Base-by-base conservation (phyloP, 2,113 vertebrate genomes). In the Nothocercus nigrocapillus region DNA sequence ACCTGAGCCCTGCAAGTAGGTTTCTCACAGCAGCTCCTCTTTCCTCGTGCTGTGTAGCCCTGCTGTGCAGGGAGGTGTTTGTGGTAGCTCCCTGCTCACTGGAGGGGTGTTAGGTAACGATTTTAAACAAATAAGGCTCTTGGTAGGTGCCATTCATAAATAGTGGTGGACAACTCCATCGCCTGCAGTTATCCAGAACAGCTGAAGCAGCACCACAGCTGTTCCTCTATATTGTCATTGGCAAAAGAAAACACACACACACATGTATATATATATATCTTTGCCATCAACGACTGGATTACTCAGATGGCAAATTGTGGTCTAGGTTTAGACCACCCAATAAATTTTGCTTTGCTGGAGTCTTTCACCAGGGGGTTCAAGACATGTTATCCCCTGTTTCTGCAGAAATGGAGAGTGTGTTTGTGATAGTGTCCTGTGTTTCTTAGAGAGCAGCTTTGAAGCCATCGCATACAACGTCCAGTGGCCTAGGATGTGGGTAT, bases 101-200 rank as follows among this genome's bases (percentile, higher is more conserved):
- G 10, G 45, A 74, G 7, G 21, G 17, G 19, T 38, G 14, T 21
- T 45, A n/a, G 28, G 24, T 56, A 14, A 40, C 44, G 24, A 18
- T 74, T 70, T 78, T 56, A 64, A 68, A 53, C 20, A 72, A 30
- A 53, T 13, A 28, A 72, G 25, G 34, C 34, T 67, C 18, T 36
- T 0, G 13, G 12, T 51, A 79, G 32, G 7, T 51, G 13, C 2
- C 49, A 0, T 36, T 72, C 32, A 20, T 63, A 38, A 47, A n/a
- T 8, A 25, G 51, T 68, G 27, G 38, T 25, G 62, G 49, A 44
- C 7, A 70, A 22, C 72, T 84, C 74, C n/a, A 59, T 8, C 5
- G 3, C 0, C 0, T 25, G 64, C 28, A 28, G 32, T 89, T 28
- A 34, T 8, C 13, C 22, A 32, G 51, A 59, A 69, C 5, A 58